Conservation (phyloP, 2,113 vertebrate genomes). For the Oncorhynchus gorbuscha region DNA sequence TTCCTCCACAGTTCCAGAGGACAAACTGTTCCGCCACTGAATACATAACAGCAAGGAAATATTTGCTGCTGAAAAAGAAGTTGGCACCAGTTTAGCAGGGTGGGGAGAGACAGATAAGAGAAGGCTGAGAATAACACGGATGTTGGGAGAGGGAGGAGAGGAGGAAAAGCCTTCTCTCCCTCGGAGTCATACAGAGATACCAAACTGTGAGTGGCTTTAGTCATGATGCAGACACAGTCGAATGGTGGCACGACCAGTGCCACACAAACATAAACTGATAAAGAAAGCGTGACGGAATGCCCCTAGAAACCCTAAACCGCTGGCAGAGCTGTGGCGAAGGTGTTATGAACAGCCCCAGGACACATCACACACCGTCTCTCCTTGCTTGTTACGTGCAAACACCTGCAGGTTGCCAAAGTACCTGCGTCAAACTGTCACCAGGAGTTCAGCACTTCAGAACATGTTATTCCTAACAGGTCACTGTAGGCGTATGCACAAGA, state of each 20-base stretch:
- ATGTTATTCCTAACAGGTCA: not conserved
- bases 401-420: no score
- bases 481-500: not conserved
- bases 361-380: no score
- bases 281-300: not conserved
- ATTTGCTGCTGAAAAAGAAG: constrained; percentile 1
- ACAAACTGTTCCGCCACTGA: constrained; percentile 22
- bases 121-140: constrained; percentile 16
- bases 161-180: constrained; percentile 22
- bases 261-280: constrained; percentile 5
- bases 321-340: no score
- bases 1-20: constrained; percentile 22
- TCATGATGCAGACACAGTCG: constrained; percentile 11
- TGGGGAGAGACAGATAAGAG: not conserved
- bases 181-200: constrained; percentile 3
- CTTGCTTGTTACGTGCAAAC: no score
- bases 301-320: no score
- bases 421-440: no score
- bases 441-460: no score
- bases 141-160: not conserved
- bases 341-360: no score
- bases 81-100: not conserved
- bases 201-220: constrained; percentile 16
- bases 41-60: constrained; percentile 43
- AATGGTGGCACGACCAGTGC: not conserved